phyloP scores from a whole-genome alignment of 2,797 vertebrate genomes.

The Eidolon dupreanum region DNA sequence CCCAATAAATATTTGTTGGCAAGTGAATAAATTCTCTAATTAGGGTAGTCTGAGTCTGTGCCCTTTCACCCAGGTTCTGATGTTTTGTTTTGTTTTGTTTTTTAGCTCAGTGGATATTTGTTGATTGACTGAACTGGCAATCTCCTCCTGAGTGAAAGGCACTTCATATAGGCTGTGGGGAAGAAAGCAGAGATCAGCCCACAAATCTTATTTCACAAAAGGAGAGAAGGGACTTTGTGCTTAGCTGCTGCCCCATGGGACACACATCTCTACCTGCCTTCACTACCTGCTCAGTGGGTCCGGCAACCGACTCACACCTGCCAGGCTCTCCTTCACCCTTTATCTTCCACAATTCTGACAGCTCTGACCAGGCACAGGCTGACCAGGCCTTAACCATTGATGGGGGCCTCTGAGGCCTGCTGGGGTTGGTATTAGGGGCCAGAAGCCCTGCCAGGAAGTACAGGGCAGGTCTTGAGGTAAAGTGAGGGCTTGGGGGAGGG shows the following conservation, averaged over 20 bases:
- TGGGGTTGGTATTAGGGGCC: background rate
- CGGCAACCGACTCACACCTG: background rate
- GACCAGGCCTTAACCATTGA: background rate
- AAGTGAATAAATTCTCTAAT: background rate
- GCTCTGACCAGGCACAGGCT: background rate
- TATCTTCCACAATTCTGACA: background rate
- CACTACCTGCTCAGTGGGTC: background rate
- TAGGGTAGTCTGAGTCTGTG: background rate
- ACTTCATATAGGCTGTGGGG: background rate
- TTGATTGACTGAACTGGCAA: background rate
- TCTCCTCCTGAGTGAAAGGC: background rate
- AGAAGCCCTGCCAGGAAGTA: background rate
- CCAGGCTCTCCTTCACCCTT: background rate
- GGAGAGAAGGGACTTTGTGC: background rate
- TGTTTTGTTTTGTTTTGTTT: background rate
- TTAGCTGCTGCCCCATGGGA: too few relatives aligned
- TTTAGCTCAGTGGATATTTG: background rate
- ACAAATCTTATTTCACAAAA: background rate
- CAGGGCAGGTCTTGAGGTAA: background rate
- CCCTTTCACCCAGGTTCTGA: background rate
- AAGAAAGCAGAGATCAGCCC: background rate
- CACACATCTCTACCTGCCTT: background rate
- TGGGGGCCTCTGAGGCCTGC: background rate
- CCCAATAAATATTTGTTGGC: background rate
- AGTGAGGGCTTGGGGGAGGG: background rate